phyloP scores from a whole-genome alignment of 1,140 invertebrate genomes.

The Megalopta genalis region DNA sequence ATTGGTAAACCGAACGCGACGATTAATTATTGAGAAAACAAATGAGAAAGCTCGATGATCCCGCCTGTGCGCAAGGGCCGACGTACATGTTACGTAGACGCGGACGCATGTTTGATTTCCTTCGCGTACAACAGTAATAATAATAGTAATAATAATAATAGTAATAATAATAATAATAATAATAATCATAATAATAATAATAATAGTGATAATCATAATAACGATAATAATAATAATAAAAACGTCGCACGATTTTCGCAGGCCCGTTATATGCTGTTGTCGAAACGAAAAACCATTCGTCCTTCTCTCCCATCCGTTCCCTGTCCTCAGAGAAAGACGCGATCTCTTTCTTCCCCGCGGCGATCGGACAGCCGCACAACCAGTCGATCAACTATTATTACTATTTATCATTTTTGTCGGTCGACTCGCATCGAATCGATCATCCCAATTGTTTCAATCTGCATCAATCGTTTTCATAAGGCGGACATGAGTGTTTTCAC shows the following conservation, averaged over 20 bases:
- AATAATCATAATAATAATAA: background rate
- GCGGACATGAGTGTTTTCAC: conserved; percentile 70
- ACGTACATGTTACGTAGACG: background rate
- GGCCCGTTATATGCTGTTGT: conserved; percentile 40
- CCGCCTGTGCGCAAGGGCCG: background rate
- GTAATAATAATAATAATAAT: too few species aligned
- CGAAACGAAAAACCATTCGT: conserved; percentile 62
- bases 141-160: too few species aligned
- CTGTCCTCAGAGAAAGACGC: background rate
- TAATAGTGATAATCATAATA: background rate
- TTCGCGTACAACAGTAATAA: background rate
- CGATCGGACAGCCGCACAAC: conserved; percentile 70
- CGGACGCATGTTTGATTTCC: background rate
- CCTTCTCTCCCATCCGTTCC: background rate
- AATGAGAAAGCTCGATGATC: background rate
- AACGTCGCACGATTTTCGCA: conserved; percentile 50
- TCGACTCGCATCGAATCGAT: conserved; percentile 47
- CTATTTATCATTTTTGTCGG: conserved; percentile 33
- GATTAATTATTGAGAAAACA: background rate
- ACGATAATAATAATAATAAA: conserved; percentile 27
- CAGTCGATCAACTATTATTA: conserved; percentile 15
- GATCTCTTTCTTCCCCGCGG: conserved; percentile 56
- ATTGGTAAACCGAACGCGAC: too few species aligned
- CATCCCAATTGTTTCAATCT: conserved; percentile 69
- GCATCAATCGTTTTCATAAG: conserved; percentile 70